Percentiles rank a stretch among this genome's conserved stretches.
Evolutionary conservation across 2,113 vertebrate species (phyloP).

Genomic region (Suncus etruscus): DNA sequence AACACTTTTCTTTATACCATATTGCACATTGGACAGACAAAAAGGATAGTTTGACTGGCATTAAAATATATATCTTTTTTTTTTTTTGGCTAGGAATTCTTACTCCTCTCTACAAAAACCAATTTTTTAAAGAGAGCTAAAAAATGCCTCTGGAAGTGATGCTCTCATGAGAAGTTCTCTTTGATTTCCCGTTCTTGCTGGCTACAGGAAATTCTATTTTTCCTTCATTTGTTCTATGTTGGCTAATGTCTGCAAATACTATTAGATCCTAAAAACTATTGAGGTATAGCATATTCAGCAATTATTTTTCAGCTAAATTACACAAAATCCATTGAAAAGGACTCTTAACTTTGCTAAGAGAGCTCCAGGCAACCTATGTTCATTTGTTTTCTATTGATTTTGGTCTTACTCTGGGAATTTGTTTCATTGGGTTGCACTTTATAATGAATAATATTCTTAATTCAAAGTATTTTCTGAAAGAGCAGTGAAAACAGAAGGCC

Average conservation of each 20-base stretch:
- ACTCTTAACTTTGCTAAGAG: not conserved
- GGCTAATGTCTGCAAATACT: not conserved
- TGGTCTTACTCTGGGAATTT: slow-evolving; percentile 32
- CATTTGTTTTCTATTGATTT: slow-evolving; percentile 67
- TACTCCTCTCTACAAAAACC: slow-evolving; percentile 11
- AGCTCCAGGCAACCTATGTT: not conserved
- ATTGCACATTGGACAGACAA: not conserved
- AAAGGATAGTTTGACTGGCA: not conserved
- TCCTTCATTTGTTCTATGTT: not conserved
- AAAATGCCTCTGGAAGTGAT: not conserved
- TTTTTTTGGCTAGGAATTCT: not conserved
- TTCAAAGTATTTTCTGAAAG: slow-evolving; percentile 24
- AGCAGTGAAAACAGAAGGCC: not conserved
- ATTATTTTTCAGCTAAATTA: slow-evolving; percentile 49
- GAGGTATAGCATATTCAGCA: not conserved
- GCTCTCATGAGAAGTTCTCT: not conserved
- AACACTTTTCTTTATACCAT: slow-evolving; percentile 2
- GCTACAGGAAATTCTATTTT: not conserved
- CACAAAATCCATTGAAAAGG: slow-evolving; percentile 29
- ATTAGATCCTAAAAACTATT: not conserved
- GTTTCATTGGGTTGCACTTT: slow-evolving; percentile 6
- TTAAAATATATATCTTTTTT: slow-evolving; percentile 33
- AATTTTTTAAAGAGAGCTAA: slow-evolving; percentile 29
- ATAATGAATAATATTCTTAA: slow-evolving; percentile 32
- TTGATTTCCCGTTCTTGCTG: not conserved